Conservation (phyloP, 1,140 invertebrate genomes). For the Heliconius congener region DNA sequence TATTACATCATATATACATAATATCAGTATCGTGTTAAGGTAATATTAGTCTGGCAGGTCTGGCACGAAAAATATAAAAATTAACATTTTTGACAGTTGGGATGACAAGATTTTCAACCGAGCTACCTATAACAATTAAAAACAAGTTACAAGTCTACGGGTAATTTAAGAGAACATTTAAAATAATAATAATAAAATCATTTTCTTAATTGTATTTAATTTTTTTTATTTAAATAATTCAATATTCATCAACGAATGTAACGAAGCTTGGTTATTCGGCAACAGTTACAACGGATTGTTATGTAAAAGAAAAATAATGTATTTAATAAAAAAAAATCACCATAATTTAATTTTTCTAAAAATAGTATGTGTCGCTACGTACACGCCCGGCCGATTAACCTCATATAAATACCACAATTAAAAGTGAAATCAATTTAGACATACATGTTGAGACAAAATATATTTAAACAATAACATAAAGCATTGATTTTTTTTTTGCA, state of each 20-base stretch:
- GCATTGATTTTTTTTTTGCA: background rate
- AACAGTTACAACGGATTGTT: background rate
- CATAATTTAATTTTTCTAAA: background rate
- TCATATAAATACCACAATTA: background rate
- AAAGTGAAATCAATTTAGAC: background rate
- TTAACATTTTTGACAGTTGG: constrained; percentile 53
- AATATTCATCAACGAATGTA: background rate
- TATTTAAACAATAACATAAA: background rate
- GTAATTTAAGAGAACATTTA: background rate
- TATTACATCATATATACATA: constrained; percentile 81
- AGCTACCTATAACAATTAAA: constrained; percentile 47
- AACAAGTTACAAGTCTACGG: background rate
- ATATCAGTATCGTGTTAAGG: constrained; percentile 74
- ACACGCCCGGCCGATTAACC: background rate
- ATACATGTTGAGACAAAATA: background rate
- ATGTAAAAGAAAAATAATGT: background rate
- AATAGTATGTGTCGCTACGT: constrained; percentile 1
- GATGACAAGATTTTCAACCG: constrained; percentile 53
- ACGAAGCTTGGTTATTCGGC: background rate
- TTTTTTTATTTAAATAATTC: background rate
- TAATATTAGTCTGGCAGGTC: constrained; percentile 70
- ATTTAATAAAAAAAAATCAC: background rate
- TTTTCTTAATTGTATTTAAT: background rate
- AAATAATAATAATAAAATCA: background rate
- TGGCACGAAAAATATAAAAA: constrained; percentile 64